These are phyloP conservation scores for Dusona sp. DNA, from an alignment of 2,888 invertebrate species.

Conservation along the genomic window DNA sequence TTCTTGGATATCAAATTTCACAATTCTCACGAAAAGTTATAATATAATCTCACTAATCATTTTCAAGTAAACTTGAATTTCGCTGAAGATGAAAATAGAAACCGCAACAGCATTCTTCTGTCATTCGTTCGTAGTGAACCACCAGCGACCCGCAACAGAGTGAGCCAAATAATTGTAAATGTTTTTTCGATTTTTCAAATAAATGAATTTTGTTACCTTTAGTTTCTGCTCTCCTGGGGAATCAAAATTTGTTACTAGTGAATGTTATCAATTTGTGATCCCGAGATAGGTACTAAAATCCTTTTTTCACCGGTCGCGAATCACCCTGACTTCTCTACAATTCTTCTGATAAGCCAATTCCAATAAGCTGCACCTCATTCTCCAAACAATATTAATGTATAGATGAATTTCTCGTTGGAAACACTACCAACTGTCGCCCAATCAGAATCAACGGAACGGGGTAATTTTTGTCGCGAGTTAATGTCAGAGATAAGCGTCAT, in stretches of 20 bases:
- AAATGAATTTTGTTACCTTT: neutral
- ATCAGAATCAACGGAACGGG: conserved; percentile 18
- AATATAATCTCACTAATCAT: too few species aligned
- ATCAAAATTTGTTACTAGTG: neutral
- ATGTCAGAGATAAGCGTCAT: neutral
- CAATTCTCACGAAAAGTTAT: neutral
- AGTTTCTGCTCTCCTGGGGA: neutral
- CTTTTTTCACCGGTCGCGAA: neutral
- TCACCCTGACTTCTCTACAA: neutral
- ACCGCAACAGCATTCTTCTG: neutral
- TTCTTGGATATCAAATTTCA: neutral
- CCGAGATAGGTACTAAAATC: too few species aligned
- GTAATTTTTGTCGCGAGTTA: conserved; percentile 45
- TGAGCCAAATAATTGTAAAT: neutral
- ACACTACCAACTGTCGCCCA: neutral
- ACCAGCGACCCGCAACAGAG: neutral
- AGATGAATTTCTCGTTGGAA: neutral
- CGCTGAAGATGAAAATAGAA: neutral
- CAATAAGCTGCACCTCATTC: neutral
- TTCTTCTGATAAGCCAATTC: neutral
- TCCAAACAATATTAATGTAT: neutral
- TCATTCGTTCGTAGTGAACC: neutral
- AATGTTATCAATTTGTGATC: too few species aligned
- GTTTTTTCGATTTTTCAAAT: neutral
- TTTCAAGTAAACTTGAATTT: neutral